Evolutionary conservation across 2,888 invertebrate genomes (phyloP), one percentile per base, ranked within the genome.

Genomic region (Acanthoscelides obtectus): DNA sequence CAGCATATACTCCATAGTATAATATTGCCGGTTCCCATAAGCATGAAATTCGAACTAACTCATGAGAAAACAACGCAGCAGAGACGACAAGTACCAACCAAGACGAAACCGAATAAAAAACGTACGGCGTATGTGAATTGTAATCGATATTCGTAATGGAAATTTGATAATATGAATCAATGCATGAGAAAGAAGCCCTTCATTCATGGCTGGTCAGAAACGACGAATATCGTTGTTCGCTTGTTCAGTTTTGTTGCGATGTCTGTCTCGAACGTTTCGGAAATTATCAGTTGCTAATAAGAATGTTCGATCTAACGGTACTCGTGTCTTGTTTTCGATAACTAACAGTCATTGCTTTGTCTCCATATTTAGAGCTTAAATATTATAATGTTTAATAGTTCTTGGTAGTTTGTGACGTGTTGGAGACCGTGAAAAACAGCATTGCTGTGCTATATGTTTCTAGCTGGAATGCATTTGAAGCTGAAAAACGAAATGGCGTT

Each of bases 111-210:
- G 12, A 45, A 45, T 45, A 45, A 45, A 45, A 45, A 45, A 45
- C 17, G 12, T 12, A 6, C 8, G 45, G 12, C 45, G 45, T 45
- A 45, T 45, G 45, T 45, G 45, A 45, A 45, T 45, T 45, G 45
- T 45, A 45, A 45, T 45, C 45, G 45, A 45, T 45, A 45, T 6
- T 45, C 45, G 45, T 45, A 12, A 45, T 45, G 45, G 45, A 45
- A 45, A 45, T 45, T 17, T 12, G 45, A 45, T 45, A 75, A 74
- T 75, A 69, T 71, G 70, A 73, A 75, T 72, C 73, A 72, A 73
- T 74, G 75, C 76, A 75, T 79, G 78, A 77, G 79, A 79, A 78
- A 73, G 81, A 81, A 81, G 79, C 81, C 81, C 81, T 81, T 80
- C 80, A 79, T 80, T 78, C 77, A 78, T 80, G 78, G 77, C 75